phyloP scores from a whole-genome alignment of 2,888 invertebrate genomes.

The Steromphala cineraria region DNA sequence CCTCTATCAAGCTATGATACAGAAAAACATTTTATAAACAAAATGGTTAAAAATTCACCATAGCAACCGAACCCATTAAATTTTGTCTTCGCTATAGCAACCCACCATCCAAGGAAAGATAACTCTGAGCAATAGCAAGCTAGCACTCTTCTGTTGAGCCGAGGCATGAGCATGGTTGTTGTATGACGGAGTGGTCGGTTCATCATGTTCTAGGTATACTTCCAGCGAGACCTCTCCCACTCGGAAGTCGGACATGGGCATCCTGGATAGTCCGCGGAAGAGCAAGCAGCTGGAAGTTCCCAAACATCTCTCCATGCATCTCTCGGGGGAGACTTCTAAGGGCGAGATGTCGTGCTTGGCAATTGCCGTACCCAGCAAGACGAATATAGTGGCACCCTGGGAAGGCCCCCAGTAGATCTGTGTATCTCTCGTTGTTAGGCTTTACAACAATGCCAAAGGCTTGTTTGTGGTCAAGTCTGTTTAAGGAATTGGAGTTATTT shows the following conservation, averaged over 20 bases:
- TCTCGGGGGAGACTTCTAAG: slow-evolving; percentile 27
- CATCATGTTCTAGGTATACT: slow-evolving; percentile 17
- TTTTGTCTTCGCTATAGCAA: neutral
- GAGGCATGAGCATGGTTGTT: neutral
- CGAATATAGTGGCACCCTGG: slow-evolving; percentile 61
- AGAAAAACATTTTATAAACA: too few relatives aligned
- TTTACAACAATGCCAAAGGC: too few relatives aligned
- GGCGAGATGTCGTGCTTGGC: slow-evolving; percentile 48
- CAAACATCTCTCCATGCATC: slow-evolving; percentile 37
- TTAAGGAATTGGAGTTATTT: too few relatives aligned
- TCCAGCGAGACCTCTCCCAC: slow-evolving; percentile 78
- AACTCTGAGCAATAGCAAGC: too few relatives aligned
- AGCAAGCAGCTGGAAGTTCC: slow-evolving; percentile 67
- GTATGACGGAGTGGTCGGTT: neutral
- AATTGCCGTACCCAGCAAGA: slow-evolving; percentile 53
- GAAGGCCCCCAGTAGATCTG: slow-evolving; percentile 37
- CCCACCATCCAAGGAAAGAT: too few relatives aligned
- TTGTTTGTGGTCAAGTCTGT: too few relatives aligned
- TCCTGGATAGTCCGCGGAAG: slow-evolving; percentile 72
- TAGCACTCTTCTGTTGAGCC: too few relatives aligned
- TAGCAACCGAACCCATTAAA: too few relatives aligned
- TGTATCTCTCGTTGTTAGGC: neutral
- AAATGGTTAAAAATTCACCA: too few relatives aligned
- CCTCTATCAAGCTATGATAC: too few relatives aligned
- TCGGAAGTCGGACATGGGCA: slow-evolving; percentile 16